Percentiles rank a stretch among this genome's conserved stretches.
These are phyloP conservation scores for Simalia tracyae DNA, from an alignment of 2,797 vertebrate genomes.

Conservation along the genomic window DNA sequence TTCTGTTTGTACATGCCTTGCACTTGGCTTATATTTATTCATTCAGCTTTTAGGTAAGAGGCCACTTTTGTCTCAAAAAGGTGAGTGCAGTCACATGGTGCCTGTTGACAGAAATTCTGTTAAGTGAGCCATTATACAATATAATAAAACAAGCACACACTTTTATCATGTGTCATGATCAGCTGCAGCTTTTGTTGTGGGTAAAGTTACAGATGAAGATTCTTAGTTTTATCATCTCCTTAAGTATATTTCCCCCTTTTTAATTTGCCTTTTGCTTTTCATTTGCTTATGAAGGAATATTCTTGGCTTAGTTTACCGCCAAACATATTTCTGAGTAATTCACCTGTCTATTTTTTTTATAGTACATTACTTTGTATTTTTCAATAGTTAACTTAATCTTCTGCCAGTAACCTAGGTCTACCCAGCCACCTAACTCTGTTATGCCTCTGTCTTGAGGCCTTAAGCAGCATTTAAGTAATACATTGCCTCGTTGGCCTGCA, in stretches of 20 bases:
- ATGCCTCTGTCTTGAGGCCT: conserved; percentile 37
- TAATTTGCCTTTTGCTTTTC: not conserved
- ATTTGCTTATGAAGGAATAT: not conserved
- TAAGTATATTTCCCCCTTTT: not conserved
- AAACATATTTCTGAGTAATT: not conserved
- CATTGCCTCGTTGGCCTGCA: conserved; percentile 30
- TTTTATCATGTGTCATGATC: not conserved
- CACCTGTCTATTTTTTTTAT: not conserved
- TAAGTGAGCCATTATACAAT: too few relatives aligned
- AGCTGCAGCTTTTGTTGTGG: not conserved
- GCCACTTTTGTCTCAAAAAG: not conserved
- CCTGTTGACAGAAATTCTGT: not conserved
- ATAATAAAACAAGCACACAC: not conserved
- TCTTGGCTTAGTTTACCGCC: conserved; percentile 24
- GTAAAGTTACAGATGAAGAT: not conserved
- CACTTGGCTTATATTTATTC: not conserved
- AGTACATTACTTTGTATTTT: conserved; percentile 17
- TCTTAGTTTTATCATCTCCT: not conserved
- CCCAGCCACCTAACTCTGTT: conserved; percentile 20
- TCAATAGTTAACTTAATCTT: conserved; percentile 30
- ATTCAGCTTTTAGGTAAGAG: not conserved
- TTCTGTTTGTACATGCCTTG: not conserved
- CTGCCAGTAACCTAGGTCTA: not conserved
- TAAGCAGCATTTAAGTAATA: conserved; percentile 52
- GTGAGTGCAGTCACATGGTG: not conserved